Evolutionary conservation across 2,113 vertebrate genomes (phyloP).

Genomic region (Cyanoramphus novaezelandiae): DNA sequence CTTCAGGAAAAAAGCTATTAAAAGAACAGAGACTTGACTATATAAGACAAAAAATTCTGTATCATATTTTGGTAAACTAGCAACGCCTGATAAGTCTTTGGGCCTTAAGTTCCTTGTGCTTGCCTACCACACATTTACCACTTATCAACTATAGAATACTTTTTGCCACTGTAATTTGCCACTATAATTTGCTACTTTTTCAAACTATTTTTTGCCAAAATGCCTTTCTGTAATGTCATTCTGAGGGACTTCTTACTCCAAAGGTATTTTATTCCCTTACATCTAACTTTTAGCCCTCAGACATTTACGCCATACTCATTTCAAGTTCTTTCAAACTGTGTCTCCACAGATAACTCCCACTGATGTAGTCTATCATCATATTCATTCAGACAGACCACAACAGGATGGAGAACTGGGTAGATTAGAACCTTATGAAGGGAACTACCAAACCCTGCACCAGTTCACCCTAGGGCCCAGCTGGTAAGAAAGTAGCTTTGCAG

Average conservation of each 20-base stretch:
- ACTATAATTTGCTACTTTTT: not conserved
- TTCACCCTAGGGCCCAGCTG: accelerated
- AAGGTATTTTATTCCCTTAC: not conserved
- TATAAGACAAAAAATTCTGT: not conserved
- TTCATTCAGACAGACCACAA: not conserved
- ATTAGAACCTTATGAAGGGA: not conserved
- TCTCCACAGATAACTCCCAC: not conserved
- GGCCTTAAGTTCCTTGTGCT: not conserved
- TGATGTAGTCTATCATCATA: not conserved
- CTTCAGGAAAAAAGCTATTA: not conserved
- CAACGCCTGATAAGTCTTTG: not conserved
- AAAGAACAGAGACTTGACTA: not conserved
- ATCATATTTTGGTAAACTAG: not conserved
- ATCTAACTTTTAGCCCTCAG: not conserved
- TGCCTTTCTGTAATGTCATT: not conserved
- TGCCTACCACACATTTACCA: not conserved
- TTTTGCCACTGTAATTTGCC: not conserved
- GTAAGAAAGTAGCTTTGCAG: not conserved
- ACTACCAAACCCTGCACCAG: not conserved
- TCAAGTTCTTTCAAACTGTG: not conserved
- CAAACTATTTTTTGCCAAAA: not conserved
- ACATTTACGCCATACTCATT: not conserved
- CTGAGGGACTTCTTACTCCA: not conserved
- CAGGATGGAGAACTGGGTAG: not conserved
- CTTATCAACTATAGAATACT: not conserved